Evolutionary conservation across 2,888 invertebrate genomes (phyloP).

Genomic region (Eledone cirrhosa): DNA sequence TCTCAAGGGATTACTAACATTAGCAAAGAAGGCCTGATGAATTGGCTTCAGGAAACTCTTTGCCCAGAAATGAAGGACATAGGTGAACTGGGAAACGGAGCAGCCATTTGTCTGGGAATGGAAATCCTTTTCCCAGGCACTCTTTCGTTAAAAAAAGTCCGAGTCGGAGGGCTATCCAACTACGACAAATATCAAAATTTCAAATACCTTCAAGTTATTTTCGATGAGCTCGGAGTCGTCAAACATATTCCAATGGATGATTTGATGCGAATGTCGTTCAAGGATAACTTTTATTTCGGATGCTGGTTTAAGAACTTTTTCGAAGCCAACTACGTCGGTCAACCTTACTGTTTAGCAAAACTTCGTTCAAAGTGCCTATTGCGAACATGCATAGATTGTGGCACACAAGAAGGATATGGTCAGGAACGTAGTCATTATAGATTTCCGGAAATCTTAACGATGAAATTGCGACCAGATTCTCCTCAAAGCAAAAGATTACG

Average conservation of each 20-base stretch:
- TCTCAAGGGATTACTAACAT: neutral
- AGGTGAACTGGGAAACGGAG: neutral
- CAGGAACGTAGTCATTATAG: too few relatives aligned
- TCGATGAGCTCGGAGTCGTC: neutral
- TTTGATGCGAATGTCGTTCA: neutral
- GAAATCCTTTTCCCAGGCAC: neutral
- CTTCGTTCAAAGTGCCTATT: neutral
- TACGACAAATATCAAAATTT: constrained; percentile 17
- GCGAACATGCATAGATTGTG: too few relatives aligned
- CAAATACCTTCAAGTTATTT: neutral
- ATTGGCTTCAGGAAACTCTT: neutral
- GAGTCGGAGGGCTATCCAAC: neutral
- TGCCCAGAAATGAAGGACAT: constrained; percentile 4
- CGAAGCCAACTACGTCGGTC: neutral
- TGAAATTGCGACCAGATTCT: too few relatives aligned
- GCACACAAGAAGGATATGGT: too few relatives aligned
- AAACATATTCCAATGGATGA: constrained; percentile 3
- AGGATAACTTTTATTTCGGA: constrained; percentile 5
- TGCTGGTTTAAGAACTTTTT: constrained; percentile 11
- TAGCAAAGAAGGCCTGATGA: neutral
- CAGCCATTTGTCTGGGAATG: neutral
- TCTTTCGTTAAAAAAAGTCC: neutral
- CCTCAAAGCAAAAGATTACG: too few relatives aligned
- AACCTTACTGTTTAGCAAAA: neutral
- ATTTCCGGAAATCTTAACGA: too few relatives aligned